Base-by-base conservation (phyloP, 2,797 vertebrate species). In the Phoeniculus purpureus region DNA sequence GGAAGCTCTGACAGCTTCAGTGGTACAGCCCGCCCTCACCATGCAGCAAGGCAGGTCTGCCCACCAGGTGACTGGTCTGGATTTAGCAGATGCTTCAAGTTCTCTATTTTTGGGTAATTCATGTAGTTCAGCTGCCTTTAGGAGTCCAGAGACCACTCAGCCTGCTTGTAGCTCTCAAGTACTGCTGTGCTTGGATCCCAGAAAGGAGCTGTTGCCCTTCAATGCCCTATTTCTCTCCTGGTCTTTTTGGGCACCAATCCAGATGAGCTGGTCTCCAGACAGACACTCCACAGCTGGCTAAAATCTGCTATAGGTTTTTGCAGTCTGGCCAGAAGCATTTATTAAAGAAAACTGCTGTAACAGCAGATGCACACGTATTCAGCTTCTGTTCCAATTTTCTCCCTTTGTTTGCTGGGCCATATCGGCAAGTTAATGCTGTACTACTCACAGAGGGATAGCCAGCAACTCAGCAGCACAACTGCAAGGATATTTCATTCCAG, bases 251-350 rank as follows among this genome's bases (percentile, higher is more conserved):
- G 92, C 91, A 80, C 11, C 40, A 14, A 9, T 52, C 75, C 81
- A 94, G 89, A 72, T 0, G 58, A 64, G 87, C 47, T 10, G 45
- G 67, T 77, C 51, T 3, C 32, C 85, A 93, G 81, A 93, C 84
- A 76, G 81, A 77, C 93, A 83, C 55, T 75, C 56, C 47, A 31
- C 0, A 21, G 48, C 82, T 83, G 76, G 51, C 80, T 75, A 29
- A 50, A 85, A 72, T 54, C 89, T 87, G 90, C 73, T 74, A 14
- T 3, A 26, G 76, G 66, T 21, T 21, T 81, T 10, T 79, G 86
- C 86, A 61, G 83, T 54, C 92, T 83, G 84, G 79, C 81, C 93
- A 95, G 87, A 51, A 78, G 87, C 66, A 66, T 62, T 87, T 80
- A 78, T 90, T 82, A 17, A 29, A 32, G 70, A 89, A 90, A 90